Conservation (phyloP, 2,797 vertebrate species). For the Gallinago solitaria region DNA sequence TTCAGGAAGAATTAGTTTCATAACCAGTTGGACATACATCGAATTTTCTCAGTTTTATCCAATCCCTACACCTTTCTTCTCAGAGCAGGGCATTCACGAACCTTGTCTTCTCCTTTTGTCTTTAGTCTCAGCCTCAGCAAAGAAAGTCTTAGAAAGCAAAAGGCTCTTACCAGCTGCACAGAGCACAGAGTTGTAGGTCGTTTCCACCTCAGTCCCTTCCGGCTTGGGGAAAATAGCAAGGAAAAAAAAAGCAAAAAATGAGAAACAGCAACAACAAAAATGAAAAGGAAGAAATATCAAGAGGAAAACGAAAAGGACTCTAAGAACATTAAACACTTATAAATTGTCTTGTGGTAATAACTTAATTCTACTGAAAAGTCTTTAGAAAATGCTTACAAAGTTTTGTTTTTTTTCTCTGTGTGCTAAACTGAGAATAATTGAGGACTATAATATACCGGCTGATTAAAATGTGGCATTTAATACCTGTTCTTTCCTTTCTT, state of each 20-base stretch:
- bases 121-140: background rate
- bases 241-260: background rate
- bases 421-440: background rate
- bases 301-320: background rate
- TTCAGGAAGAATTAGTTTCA: background rate
- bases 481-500: background rate
- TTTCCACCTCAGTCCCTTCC: constrained; percentile 76
- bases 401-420: background rate
- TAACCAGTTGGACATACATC: background rate
- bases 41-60: background rate
- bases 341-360: background rate
- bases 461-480: background rate
- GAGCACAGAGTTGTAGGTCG: constrained; percentile 62
- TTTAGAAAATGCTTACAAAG: background rate
- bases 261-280: background rate
- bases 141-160: background rate
- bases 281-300: background rate
- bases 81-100: background rate
- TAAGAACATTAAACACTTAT: background rate
- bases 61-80: background rate
- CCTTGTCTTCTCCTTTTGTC: background rate
- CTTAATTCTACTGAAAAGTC: background rate
- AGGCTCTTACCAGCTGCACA: constrained; percentile 72
- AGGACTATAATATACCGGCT: background rate
- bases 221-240: constrained; percentile 57